Base-by-base conservation (phyloP, 2,888 invertebrate species). In the Perizoma affinitatum region DNA sequence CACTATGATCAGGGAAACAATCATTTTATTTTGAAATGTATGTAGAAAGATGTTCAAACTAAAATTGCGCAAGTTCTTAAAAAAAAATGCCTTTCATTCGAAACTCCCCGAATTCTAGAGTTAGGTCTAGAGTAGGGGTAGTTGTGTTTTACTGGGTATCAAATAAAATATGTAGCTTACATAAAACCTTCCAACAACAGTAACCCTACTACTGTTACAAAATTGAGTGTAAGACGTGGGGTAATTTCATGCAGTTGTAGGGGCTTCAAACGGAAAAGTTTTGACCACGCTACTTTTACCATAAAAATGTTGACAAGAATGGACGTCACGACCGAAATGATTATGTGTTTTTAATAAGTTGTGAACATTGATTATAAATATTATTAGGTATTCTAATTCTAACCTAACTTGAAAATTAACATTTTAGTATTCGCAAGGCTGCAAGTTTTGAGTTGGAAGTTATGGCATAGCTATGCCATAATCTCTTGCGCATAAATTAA, bases 161-260 rank as follows among this genome's bases (percentile, higher is more conserved):
- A 50, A 66, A 72, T 64, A 69, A 68, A 65, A 22, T 22, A 2
- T 22, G 22, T 22, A 22, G 22, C 51, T 74, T 72, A 71, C 69
- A 68, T 67, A 63, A 74, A 71, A 63, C 69, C 72, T 73, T 66
- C 58, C 66, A 70, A 68, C 65, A 66, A 42, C 46, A 60, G 62
- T 68, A 67, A 73, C 70, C 75, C 73, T 61, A 66, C 70, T 22
- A 22, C 3, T 22, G 22, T 22, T 22, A 3, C 22, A 22, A 22
- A 22, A 22, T 22, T 22, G 22, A 22, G 22, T 22, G 22, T 22
- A 22, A 22, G 22, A 22, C 22, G 72, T 76, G 80, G 70, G 85
- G 87, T 82, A 82, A 86, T 87, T 80, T 79, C 66, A 71, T 78
- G 79, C 81, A 80, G 76, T 75, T 73, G 75, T 78, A 82, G 76